Base-by-base conservation (phyloP, 2,888 invertebrate species). In the Conomelus anceps region DNA sequence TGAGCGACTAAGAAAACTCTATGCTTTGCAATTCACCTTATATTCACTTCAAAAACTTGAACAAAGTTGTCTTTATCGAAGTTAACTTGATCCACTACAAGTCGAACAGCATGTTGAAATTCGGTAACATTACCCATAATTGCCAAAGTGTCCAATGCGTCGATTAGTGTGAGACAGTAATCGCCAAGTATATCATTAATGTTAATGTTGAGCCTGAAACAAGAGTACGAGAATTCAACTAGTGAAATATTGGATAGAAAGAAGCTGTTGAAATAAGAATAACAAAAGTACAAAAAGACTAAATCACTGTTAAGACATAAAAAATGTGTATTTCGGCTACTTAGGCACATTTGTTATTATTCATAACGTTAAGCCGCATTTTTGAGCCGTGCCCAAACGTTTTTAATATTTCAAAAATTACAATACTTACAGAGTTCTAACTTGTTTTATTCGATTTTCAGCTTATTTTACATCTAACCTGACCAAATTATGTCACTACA, bases 111-210 rank as follows among this genome's bases (percentile, higher is more conserved):
- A 91, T 92, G 92, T 90, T 95, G 94, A 92, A 96, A 96, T 91
- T 95, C 95, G 84, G 93, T 93, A n/a, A 92, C 92, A 92, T 95
- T 95, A 29, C 95, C 95, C 92, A 95, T 93, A 22, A 95, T 94
- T 6, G 94, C 95, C 88, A 96, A 92, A 1, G 95, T 95, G 92
- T 95, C 95, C 90, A 95, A 92, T 7, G 95, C 93, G 92, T 95
- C 95, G 29, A 95, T 93, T 88, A 96, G 92, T 3, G 95, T 95
- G 84, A 95, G 93, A 84, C 94, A 94, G 92, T 95, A 95, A 92
- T 95, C 95, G 84, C 95, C 95, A 4, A 96, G 93, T 11, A 95
- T 95, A 93, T 95, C 95, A 93, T 96, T 96, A 89, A 95, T 95
- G 92, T 95, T 96, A 90, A 95, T 95, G 92, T 96, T 96, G 89